Evolutionary conservation across 2,888 invertebrate genomes (phyloP), one percentile per base, ranked within the genome.

Genomic region (Creontiades dilutus): DNA sequence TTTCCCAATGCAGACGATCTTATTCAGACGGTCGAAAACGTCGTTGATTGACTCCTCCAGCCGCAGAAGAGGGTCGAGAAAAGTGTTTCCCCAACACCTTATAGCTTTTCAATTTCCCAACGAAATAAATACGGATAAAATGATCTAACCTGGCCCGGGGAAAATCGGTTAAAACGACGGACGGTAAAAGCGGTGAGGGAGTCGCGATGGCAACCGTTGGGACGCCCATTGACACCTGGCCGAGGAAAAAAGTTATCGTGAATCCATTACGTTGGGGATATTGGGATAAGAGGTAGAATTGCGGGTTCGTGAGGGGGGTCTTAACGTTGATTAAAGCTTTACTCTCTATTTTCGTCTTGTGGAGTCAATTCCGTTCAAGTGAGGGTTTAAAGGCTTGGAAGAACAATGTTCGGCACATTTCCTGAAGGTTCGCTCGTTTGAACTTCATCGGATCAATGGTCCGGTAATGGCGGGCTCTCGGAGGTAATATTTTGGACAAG

Each of bases 231-330:
- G 57, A 57, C 76, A 14, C 13, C 27, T 37, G 76, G 27, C 28
- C 76, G 37, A 55, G 19, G 84, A 61, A 86, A n/a, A 86, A 84
- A 86, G 61, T 86, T 86, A 86, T 86, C 86, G 57, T 86, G 86
- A 86, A 86, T 86, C 86, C 86, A 86, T 86, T 86, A 86, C 16
- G 23, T 68, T 27, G n/a, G 19, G 86, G 86, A 68, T 86, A 68
- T 86, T 86, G 86, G 84, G 16, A 14, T 28, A 61, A 19, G 55
- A 55, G 76, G 27, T 76, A 37, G 86, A 47, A 86, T 46, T 61
- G 86, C 84, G 16, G 61, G 86, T 86, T 86, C 86, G 86, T 86
- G 86, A 86, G 86, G 68, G 55, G 86, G 57, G 27, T 86, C 3
- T n/a, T 37, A 37, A 76, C 37, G 28, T 28, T 76, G 76, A 76